Percentiles rank a stretch among this genome's conserved stretches.
phyloP scores from a whole-genome alignment of 2,888 invertebrate genomes.

The Philopedon plagiatum region DNA sequence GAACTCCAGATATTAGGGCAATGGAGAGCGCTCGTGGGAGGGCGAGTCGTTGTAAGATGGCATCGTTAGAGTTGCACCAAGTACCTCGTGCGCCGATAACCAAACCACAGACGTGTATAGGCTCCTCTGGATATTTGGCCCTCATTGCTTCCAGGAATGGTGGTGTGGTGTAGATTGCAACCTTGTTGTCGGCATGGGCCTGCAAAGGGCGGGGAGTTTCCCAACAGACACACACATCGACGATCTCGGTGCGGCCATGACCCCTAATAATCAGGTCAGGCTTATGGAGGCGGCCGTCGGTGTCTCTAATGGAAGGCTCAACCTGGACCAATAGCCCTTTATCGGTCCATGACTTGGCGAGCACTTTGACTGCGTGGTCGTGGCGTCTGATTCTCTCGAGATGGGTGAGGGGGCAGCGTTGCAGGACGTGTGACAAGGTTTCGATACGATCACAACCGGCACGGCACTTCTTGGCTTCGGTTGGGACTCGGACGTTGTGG shows the following conservation, averaged over 20 bases:
- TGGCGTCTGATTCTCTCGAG: conserved; percentile 28
- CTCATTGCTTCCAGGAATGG: conserved; percentile 19
- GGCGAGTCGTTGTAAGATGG: background rate
- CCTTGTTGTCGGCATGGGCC: conserved; percentile 9
- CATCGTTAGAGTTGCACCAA: conserved; percentile 30
- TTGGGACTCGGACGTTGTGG: conserved; percentile 18
- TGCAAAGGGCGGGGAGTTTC: conserved; percentile 13
- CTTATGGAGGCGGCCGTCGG: conserved; percentile 7
- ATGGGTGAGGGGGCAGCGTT: conserved; percentile 46
- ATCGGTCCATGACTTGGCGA: conserved; percentile 10
- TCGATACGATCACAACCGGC: conserved; percentile 31
- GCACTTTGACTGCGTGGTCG: conserved; percentile 29
- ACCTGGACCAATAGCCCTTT: conserved; percentile 13
- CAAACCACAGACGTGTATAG: conserved; percentile 13
- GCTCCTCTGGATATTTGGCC: background rate
- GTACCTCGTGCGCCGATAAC: conserved; percentile 36
- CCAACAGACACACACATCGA: conserved; percentile 43
- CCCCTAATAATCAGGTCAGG: conserved; percentile 6
- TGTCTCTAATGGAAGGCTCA: background rate
- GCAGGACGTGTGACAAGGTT: conserved; percentile 41
- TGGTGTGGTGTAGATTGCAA: conserved; percentile 21
- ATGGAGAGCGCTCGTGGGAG: background rate
- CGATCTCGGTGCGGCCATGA: background rate
- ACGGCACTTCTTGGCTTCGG: background rate
- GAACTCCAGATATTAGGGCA: conserved; percentile 5